Conservation (phyloP, 2,113 vertebrate genomes). For the Corythoichthys haematopterus region DNA sequence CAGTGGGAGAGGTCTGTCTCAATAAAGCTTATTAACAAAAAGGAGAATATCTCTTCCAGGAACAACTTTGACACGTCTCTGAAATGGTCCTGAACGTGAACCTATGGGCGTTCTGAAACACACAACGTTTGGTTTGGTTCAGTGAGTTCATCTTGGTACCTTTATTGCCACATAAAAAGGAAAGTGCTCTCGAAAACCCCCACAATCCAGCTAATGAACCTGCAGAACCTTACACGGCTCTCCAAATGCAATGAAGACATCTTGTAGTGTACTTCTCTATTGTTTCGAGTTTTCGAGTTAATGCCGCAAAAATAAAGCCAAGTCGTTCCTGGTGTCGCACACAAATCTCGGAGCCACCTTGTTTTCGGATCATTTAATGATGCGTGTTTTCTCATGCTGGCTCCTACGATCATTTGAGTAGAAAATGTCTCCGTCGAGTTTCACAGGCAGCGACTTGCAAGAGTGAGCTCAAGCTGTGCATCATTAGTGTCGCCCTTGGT, state of each 20-base stretch:
- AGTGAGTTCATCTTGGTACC: not conserved
- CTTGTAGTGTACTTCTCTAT: not conserved
- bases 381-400: conserved; percentile 42
- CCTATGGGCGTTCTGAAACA: conserved; percentile 4
- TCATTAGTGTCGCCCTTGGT: conserved; percentile 61
- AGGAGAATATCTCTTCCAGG: conserved; percentile 41
- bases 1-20: conserved; percentile 52
- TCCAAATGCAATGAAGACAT: not conserved
- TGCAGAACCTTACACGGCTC: not conserved
- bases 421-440: conserved; percentile 35
- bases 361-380: conserved; percentile 25
- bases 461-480: conserved; percentile 55
- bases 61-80: conserved; percentile 30
- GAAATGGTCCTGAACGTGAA: conserved; percentile 8
- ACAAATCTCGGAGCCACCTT: conserved; percentile 20
- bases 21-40: conserved; percentile 62
- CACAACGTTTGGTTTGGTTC: not conserved
- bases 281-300: not conserved
- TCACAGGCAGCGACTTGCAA: conserved; percentile 48
- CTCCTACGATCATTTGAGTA: conserved; percentile 46
- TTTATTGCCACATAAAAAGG: not conserved
- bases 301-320: conserved; percentile 1
- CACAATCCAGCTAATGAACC: not conserved
- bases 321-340: conserved; percentile 6
- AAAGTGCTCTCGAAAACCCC: not conserved